Evolutionary conservation across 2,113 vertebrate genomes (phyloP), one percentile per base, ranked within the genome.

Genomic region (Porphyrio hochstetteri): DNA sequence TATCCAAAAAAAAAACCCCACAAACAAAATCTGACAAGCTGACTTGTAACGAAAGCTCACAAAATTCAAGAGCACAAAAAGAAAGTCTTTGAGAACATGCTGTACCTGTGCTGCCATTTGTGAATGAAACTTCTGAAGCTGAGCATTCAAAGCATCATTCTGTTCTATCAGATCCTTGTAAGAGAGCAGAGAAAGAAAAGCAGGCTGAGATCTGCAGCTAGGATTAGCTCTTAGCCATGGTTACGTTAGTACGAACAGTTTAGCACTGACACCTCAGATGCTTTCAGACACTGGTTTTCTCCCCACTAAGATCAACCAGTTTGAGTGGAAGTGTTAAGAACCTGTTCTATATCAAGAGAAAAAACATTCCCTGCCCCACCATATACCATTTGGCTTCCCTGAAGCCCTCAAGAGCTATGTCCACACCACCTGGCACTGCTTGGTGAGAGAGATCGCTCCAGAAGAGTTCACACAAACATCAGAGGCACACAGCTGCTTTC

Each of bases 121-220:
- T 65, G 98, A 98, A 98, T 99, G 99, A 93, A 99, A 98, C 89
- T 97, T 98, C 93, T 99, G 99, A 87, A 99, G 98, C 92, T 99
- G 99, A 92, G 98, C 97, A 90, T 99, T 98, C 94, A 99, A 98
- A 81, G 97, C 92, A 96, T 99, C 99, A 84, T 99, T 99, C 96
- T 99, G 99, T 92, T 98, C 98, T 97, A 99, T 86, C 94, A 99
- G 98, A 48, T 99, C 99, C 99, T 99, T 98, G 96, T 64, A 82
- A 93, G 60, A 95, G 29, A 56, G 92, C 86, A 88, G 65, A 97
- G 92, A 96, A 80, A 96, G 82, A 98, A 98, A 94, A 95, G 84
- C 80, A 81, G 36, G 81, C 48, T 85, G 85, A 96, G 90, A 96
- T 97, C 52, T 60, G 82, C 82, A 85, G 93, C 74, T 57, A 71